Evolutionary conservation across 2,797 vertebrate species (phyloP).

Genomic region (Perdix hodgsoniae): DNA sequence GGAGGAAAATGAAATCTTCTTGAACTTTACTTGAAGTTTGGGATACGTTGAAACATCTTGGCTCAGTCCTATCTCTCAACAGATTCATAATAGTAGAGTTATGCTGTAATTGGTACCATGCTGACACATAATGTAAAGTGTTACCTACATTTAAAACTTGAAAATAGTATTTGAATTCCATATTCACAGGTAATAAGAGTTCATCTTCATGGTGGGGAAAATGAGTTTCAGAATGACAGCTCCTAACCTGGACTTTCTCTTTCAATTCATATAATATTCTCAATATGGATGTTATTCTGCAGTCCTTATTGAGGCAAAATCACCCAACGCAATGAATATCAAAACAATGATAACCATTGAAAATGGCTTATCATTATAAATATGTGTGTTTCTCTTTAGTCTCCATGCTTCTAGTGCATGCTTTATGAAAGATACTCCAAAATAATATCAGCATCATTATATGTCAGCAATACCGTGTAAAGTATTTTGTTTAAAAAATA

Average conservation of each 20-base stretch:
- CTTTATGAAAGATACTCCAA: neutral
- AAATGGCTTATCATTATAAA: neutral
- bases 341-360: neutral
- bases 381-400: neutral
- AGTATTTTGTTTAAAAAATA: neutral
- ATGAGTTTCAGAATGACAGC: constrained; percentile 75
- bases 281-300: neutral
- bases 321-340: neutral
- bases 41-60: neutral
- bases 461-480: neutral
- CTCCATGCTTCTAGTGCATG: neutral
- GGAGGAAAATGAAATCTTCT: neutral
- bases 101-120: constrained; percentile 70
- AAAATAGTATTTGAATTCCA: constrained; percentile 79
- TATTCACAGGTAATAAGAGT: constrained; percentile 78
- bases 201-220: constrained; percentile 75
- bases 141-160: constrained; percentile 78
- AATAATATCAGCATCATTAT: neutral
- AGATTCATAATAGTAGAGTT: constrained; percentile 55
- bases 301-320: constrained; percentile 12
- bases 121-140: constrained; percentile 78
- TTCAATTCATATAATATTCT: constrained; percentile 31
- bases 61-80: constrained; percentile 18
- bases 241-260: constrained; percentile 21
- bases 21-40: constrained; percentile 30